Evolutionary conservation across 2,113 vertebrate genomes (phyloP), one percentile per base, ranked within the genome.

Genomic region (Aegotheles bennettii): DNA sequence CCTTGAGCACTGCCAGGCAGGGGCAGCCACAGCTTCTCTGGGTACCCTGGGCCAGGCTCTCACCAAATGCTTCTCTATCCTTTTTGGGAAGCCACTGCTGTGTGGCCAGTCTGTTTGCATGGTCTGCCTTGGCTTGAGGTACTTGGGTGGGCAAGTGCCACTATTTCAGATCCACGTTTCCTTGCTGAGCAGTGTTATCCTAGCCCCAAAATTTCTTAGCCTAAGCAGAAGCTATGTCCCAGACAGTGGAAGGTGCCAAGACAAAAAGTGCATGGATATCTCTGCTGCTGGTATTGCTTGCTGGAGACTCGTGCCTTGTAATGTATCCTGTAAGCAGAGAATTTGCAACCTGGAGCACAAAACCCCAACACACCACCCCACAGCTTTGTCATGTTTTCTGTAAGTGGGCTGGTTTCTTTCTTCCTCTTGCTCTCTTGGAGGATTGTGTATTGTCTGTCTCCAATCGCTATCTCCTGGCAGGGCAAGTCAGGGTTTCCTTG

Each of bases 141-240:
- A 0, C 13, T 12, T 0, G 6, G 11, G 13, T 50, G 43, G 33
- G 60, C 38, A 36, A 23, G 5, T 5, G 4, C 6, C 18, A 0
- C 9, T 36, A 3, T 8, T 28, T 24, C 26, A 11, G 7, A 4
- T 10, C 15, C 1, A 0, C 5, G 14, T 29, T 75, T 59, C 31
- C 50, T 77, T 33, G 14, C 20, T 15, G n/a, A 75, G 26, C 5
- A 17, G 38, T 65, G 24, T 26, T 77, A 2, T 0, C 9, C 43
- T 14, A 1, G 6, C 20, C 51, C 57, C 11, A 25, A 4, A 36
- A 5, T 4, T 38, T 36, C 20, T 33, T 1, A 31, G 31, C 8
- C 35, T 33, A 63, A 38, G 47, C 20, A 71, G 33, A 26, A 65
- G 21, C 36, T 50, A 38, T 11, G 11, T 57, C 38, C 19, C 12